Base-by-base conservation (phyloP, 2,797 vertebrate genomes). In the Craterocephalus amniculus region DNA sequence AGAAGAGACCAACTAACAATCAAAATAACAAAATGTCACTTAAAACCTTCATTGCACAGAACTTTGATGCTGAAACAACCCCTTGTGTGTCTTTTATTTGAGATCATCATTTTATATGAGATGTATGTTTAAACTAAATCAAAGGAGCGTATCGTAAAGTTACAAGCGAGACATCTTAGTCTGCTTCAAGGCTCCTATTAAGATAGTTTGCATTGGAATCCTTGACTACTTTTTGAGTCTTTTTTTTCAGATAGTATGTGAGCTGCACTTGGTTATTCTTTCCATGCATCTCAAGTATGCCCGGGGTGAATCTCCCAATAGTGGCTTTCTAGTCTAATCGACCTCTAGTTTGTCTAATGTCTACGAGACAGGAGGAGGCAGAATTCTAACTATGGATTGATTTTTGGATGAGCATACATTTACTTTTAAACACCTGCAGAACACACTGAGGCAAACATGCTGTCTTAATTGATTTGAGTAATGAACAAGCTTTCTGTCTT, bases 321-420 rank as follows among this genome's bases (percentile, higher is more conserved):
- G 56, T 71, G 57, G 4, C 80, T 81, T 76, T 91, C 82, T 63
- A 74, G 76, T 76, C 69, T 45, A 64, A 87, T 87, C 83, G 80
- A 89, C 86, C 80, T 81, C 76, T 67, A 61, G 68, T 79, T 88
- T 89, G 81, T 81, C 87, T 91, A 81, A 87, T 76, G 67, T 88
- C 84, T 72, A 67, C 70, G 72, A 78, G 78, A 83, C 74, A 55
- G 81, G 73, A 83, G 74, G 67, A 84, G 76, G 76, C 83, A 74
- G 89, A 91, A 87, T 90, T 74, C 79, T 80, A 87, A 92, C 72
- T 83, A 86, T 86, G 79, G 86, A 91, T 89, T 87, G 85, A 89
- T 91, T 92, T 95, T 93, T 91, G 92, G 94, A 92, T 92, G 89
- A 94, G 90, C 89, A 89, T 89, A 87, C 88, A 90, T 94, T 95